phyloP scores from a whole-genome alignment of 2,797 vertebrate genomes.

The Echeneis naucrates region DNA sequence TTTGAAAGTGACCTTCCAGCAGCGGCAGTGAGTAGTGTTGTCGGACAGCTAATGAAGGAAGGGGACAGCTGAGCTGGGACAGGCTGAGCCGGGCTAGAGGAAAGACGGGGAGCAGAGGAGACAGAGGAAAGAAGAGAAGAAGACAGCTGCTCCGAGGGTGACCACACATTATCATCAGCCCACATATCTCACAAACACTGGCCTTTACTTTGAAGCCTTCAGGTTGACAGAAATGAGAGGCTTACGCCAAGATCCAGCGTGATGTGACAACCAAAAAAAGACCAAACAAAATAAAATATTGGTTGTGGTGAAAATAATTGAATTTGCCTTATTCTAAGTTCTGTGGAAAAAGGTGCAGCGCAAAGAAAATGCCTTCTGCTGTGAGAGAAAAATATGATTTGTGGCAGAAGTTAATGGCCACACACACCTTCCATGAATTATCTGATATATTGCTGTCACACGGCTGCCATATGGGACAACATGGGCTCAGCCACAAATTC shows the following conservation, averaged over 20 bases:
- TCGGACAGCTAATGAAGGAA: slow-evolving; percentile 67
- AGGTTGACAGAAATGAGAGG: slow-evolving; percentile 31
- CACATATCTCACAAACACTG: slow-evolving; percentile 52
- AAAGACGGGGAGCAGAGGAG: slow-evolving; percentile 43
- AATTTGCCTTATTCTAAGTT: background rate
- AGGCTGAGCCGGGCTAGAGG: slow-evolving; percentile 38
- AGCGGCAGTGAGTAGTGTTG: slow-evolving; percentile 27
- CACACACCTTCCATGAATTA: slow-evolving; percentile 21
- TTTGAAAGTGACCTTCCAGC: slow-evolving; percentile 52
- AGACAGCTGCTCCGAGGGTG: slow-evolving; percentile 75
- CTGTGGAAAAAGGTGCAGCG: slow-evolving; percentile 5
- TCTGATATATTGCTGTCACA: slow-evolving; percentile 35
- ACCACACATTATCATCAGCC: slow-evolving; percentile 63
- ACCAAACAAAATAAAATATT: background rate
- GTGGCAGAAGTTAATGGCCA: slow-evolving; percentile 15
- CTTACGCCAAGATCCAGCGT: slow-evolving; percentile 13
- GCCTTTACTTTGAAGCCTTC: slow-evolving; percentile 25
- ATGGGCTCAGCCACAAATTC: slow-evolving; percentile 49
- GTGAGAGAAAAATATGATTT: slow-evolving; percentile 32
- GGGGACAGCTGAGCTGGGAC: slow-evolving; percentile 75
- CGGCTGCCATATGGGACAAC: slow-evolving; percentile 34
- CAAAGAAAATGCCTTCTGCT: slow-evolving; percentile 15
- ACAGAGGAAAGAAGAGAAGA: slow-evolving; percentile 60
- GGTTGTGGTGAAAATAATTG: background rate
- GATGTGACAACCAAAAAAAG: slow-evolving; percentile 2